Evolutionary conservation across 2,888 invertebrate genomes (phyloP), one percentile per base, ranked within the genome.

Genomic region (Oscheius sp.): DNA sequence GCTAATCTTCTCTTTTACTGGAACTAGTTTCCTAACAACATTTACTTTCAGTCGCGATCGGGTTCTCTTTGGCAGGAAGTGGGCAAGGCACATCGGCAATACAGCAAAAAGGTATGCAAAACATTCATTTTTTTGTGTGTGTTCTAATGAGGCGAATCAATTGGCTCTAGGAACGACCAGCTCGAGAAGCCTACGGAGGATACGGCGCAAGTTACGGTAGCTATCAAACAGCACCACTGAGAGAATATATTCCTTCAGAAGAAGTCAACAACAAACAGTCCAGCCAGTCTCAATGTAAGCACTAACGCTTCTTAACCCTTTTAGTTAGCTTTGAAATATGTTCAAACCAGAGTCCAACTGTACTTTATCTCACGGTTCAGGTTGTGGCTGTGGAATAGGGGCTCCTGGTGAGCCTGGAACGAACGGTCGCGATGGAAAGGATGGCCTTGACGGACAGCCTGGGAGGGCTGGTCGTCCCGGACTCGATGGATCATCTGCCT

Each of bases 311-410:
- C 21, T 12, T 52, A 27, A 66, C 16, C 27, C 27, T 12, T 18
- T 52, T 66, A 46, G 25, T 63, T 63, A 41, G 63, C 63, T 58
- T 58, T 58, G n/a, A 25, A 21, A 58, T 61, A 41, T 61, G 61
- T 61, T 61, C 43, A 61, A 61, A 41, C 13, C 25, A 18, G 41
- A 13, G 9, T 21, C n/a, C n/a, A 43, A 43, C 52, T 35, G n/a
- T 27, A 21, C 29, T 13, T 23, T 23, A 66, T 21, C 16, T 16
- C 16, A 45, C 13, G 16, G 21, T 78, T 59, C 43, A 84, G 84
- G 84, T 52, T 84, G 84, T 46, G 84, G 84, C 7, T 84, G 84
- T 69, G 79, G 81, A 5, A 76, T 82, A 25, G 84, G 84, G 21
- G 72, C 81, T 18, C 83, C 83, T 0, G 83, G 83, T 63, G 73